Evolutionary conservation across 1,140 invertebrate species (phyloP).

Genomic region (Pararge aegeria): DNA sequence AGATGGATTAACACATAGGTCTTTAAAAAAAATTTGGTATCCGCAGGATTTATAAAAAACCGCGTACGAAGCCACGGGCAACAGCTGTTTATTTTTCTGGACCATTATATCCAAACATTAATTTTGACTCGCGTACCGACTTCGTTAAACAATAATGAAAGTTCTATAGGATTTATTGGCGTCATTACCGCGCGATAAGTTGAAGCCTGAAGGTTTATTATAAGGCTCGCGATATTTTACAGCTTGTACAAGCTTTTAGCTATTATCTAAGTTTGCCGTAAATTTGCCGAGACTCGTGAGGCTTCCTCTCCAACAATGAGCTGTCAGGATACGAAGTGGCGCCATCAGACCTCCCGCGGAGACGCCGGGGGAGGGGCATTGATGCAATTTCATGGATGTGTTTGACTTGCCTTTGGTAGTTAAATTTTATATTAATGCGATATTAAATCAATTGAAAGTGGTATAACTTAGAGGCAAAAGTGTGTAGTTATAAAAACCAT

Average conservation of each 20-base stretch:
- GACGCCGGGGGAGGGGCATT: background rate
- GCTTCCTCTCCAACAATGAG: background rate
- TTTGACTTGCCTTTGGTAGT: background rate
- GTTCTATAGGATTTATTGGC: background rate
- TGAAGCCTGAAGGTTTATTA: background rate
- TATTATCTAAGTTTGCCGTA: conserved; percentile 2
- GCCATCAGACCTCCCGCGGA: background rate
- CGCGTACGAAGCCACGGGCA: too few relatives aligned
- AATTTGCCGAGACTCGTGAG: background rate
- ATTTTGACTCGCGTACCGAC: background rate
- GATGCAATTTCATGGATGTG: background rate
- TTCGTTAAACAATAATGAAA: background rate
- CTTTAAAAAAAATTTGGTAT: too few relatives aligned
- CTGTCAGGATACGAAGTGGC: background rate
- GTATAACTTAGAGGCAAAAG: too few relatives aligned
- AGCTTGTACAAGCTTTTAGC: background rate
- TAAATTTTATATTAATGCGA: background rate
- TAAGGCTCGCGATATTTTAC: background rate
- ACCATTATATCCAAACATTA: too few relatives aligned
- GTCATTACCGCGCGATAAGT: background rate
- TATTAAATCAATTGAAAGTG: too few relatives aligned
- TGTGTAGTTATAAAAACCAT: too few relatives aligned
- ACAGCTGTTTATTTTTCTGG: too few relatives aligned
- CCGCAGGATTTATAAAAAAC: too few relatives aligned
- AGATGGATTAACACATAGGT: too few relatives aligned